Conservation (phyloP, 2,888 invertebrate genomes). For the Hecatera dysodea region DNA sequence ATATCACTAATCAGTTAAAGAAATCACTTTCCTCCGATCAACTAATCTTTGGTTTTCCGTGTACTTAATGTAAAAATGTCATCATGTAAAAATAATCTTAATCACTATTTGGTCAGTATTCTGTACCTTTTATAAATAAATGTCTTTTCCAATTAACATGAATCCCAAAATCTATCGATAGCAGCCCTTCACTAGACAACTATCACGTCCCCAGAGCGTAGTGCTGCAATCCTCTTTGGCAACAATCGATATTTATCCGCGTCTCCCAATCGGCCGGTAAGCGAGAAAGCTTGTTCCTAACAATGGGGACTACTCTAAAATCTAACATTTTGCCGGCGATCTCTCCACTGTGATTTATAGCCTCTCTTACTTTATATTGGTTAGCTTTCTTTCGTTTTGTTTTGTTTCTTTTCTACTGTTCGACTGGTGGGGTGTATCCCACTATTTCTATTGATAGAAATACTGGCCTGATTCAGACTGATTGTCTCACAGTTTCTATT, state of each 20-base stretch:
- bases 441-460: too few species aligned
- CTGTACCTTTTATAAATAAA: too few species aligned
- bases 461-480: too few species aligned
- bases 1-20: too few species aligned
- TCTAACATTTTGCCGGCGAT: constrained; percentile 66
- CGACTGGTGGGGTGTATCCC: neutral
- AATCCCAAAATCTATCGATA: constrained; percentile 43
- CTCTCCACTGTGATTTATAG: constrained; percentile 64
- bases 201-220: constrained; percentile 78
- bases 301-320: constrained; percentile 67
- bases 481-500: too few species aligned
- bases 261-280: constrained; percentile 78
- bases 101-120: too few species aligned
- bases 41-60: too few species aligned
- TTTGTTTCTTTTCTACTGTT: constrained; percentile 30
- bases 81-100: too few species aligned
- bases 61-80: too few species aligned
- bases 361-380: constrained; percentile 62
- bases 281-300: constrained; percentile 83
- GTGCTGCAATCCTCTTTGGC: constrained; percentile 81
- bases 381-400: constrained; percentile 56
- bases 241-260: constrained; percentile 84
- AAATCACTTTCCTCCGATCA: too few species aligned
- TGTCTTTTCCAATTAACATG: neutral
- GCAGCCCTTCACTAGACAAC: constrained; percentile 64